Conservation (phyloP, 2,888 invertebrate genomes). For the Melanostoma scalare region DNA sequence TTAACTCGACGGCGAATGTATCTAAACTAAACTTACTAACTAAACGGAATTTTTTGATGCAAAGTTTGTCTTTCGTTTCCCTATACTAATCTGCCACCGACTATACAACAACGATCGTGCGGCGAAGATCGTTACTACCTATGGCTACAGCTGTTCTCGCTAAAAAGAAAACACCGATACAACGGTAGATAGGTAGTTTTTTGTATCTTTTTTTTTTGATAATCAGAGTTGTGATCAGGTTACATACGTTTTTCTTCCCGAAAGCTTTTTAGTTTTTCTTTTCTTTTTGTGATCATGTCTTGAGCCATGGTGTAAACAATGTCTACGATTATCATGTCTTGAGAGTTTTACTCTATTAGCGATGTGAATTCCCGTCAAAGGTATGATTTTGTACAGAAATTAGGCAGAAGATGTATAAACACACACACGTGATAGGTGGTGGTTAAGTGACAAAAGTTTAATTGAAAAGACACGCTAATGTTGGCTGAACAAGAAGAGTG, state of each 20-base stretch:
- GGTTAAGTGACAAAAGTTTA: constrained; percentile 63
- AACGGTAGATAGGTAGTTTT: constrained; percentile 39
- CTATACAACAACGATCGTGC: constrained; percentile 31
- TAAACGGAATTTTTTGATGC: constrained; percentile 62
- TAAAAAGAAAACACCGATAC: constrained; percentile 32
- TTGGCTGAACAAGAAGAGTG: constrained; percentile 7
- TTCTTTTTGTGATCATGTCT: neutral
- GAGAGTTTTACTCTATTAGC: neutral
- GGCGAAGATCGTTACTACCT: constrained; percentile 41
- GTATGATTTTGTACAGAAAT: constrained; percentile 35
- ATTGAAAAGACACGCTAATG: constrained; percentile 43
- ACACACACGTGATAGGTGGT: neutral
- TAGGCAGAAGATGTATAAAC: constrained; percentile 40
- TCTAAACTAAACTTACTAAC: constrained; percentile 71
- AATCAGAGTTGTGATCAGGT: constrained; percentile 64
- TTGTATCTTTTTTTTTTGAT: constrained; percentile 59
- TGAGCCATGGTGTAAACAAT: constrained; percentile 2
- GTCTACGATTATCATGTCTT: constrained; percentile 34
- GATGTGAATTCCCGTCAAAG: constrained; percentile 20
- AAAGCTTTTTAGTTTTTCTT: constrained; percentile 54
- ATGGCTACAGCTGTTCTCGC: constrained; percentile 28
- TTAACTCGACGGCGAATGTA: constrained; percentile 70
- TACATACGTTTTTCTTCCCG: constrained; percentile 55
- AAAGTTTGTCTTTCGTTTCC: constrained; percentile 38
- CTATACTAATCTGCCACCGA: constrained; percentile 43